Percentiles rank a stretch among this genome's conserved stretches.
Evolutionary conservation across 1,140 invertebrate species (phyloP).

Genomic region (Meloidogyne floridensis): DNA sequence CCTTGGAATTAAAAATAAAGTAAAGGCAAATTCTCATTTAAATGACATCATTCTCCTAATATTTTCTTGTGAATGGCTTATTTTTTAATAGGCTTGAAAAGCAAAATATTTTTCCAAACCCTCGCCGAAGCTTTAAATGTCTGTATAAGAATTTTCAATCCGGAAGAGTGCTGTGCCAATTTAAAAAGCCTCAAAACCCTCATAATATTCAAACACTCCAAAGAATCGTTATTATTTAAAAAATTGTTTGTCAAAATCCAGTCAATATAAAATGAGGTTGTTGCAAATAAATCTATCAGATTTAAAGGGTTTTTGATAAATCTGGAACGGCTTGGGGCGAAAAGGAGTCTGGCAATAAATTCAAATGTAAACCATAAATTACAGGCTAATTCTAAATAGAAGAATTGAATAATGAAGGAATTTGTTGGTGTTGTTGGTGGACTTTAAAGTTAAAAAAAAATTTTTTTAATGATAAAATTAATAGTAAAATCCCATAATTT

Average conservation of each 20-base stretch:
- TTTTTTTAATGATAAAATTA: too few species aligned
- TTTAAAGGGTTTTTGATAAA: constrained; percentile 86
- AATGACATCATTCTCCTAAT: too few species aligned
- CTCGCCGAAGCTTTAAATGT: constrained; percentile 75
- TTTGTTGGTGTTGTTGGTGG: too few species aligned
- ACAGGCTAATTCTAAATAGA: constrained; percentile 82
- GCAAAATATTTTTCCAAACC: neutral
- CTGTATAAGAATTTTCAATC: constrained; percentile 95
- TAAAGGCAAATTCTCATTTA: too few species aligned
- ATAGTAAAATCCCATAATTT: too few species aligned
- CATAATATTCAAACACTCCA: constrained; percentile 90
- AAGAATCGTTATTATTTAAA: neutral
- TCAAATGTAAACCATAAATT: constrained; percentile 96
- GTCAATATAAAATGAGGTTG: constrained; percentile 71
- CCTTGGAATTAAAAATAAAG: too few species aligned
- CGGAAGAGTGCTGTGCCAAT: constrained; percentile 91
- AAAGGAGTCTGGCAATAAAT: constrained; percentile 81
- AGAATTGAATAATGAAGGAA: constrained; percentile 76
- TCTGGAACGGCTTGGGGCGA: constrained; percentile 81
- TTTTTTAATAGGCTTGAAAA: too few species aligned
- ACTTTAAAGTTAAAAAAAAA: too few species aligned
- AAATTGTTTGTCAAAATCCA: constrained; percentile 33
- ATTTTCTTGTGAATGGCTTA: too few species aligned
- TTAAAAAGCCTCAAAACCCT: constrained; percentile 97
- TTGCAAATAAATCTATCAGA: constrained; percentile 85